Evolutionary conservation across 35 echinoderm and acorn worm species (phyloP).

Genomic region (Anneissia japonica): DNA sequence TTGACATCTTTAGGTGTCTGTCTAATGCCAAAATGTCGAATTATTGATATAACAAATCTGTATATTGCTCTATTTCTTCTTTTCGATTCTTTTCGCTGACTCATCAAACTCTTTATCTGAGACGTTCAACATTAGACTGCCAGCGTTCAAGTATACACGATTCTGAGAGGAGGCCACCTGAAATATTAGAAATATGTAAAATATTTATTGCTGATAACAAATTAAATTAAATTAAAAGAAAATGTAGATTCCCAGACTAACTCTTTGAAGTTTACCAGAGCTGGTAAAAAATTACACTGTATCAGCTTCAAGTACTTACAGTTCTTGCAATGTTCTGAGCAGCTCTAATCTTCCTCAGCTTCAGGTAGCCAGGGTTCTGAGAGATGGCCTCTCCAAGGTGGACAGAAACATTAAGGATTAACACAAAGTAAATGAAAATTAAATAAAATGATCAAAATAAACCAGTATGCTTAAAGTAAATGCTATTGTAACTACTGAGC

Average conservation of each 20-base stretch:
- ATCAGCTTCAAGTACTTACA: conserved; percentile 33
- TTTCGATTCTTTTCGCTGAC: conserved; percentile 5
- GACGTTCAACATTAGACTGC: conserved; percentile 74
- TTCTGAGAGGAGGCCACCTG: conserved; percentile 94
- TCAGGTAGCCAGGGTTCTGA: conserved; percentile 87
- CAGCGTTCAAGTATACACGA: conserved; percentile 83
- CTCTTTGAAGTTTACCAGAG: not conserved
- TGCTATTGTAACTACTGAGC: too few species aligned
- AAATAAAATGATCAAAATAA: not conserved
- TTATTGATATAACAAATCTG: not conserved
- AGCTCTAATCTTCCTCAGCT: conserved; percentile 93
- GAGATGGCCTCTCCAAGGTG: conserved; percentile 82
- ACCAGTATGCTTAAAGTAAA: too few species aligned
- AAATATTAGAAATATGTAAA: not conserved
- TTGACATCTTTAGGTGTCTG: too few species aligned
- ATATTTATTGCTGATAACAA: too few species aligned
- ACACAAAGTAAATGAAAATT: not conserved
- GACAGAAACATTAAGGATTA: conserved; percentile 47
- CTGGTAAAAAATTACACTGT: not conserved
- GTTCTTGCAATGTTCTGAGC: conserved; percentile 99
- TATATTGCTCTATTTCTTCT: conserved; percentile 8
- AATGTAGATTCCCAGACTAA: not conserved
- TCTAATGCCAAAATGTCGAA: too few species aligned
- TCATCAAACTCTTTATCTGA: conserved; percentile 52
- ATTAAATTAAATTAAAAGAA: too few species aligned